Conservation (phyloP, 2,888 invertebrate genomes). For the Hydraecia micacea region DNA sequence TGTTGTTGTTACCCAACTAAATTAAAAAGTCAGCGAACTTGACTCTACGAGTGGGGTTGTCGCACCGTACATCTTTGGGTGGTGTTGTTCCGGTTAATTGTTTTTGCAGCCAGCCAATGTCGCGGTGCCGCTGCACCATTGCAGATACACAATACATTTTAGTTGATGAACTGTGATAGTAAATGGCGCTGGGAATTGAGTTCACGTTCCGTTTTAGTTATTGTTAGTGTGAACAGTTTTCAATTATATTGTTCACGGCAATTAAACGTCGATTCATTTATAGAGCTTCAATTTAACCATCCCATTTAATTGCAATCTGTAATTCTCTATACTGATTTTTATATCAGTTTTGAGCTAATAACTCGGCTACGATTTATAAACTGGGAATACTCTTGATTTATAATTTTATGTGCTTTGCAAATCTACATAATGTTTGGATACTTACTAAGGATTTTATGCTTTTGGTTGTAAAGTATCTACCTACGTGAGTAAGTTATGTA, state of each 20-base stretch:
- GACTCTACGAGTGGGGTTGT: slow-evolving; percentile 70
- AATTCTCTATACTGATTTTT: slow-evolving; percentile 14
- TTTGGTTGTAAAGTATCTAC: neutral
- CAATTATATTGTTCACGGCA: slow-evolving; percentile 58
- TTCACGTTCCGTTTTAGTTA: slow-evolving; percentile 61
- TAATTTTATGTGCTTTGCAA: neutral
- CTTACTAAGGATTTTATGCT: neutral
- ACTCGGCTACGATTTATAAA: neutral
- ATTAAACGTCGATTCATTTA: slow-evolving; percentile 38
- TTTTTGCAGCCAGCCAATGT: slow-evolving; percentile 65
- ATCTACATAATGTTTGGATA: neutral
- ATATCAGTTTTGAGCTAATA: neutral
- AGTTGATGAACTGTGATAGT: slow-evolving; percentile 69
- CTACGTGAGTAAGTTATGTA: neutral
- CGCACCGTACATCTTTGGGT: slow-evolving; percentile 59
- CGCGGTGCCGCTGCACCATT: slow-evolving; percentile 51
- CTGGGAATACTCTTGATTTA: neutral
- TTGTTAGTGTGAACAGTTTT: slow-evolving; percentile 58
- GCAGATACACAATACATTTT: slow-evolving; percentile 57
- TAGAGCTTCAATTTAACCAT: slow-evolving; percentile 7
- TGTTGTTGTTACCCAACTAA: slow-evolving; percentile 70
- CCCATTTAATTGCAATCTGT: slow-evolving; percentile 21
- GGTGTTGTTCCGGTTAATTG: slow-evolving; percentile 69
- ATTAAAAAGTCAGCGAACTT: slow-evolving; percentile 78
- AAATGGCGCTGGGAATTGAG: slow-evolving; percentile 66